Base-by-base conservation (phyloP, 2,888 invertebrate species). In the Muschampia plurimacula region DNA sequence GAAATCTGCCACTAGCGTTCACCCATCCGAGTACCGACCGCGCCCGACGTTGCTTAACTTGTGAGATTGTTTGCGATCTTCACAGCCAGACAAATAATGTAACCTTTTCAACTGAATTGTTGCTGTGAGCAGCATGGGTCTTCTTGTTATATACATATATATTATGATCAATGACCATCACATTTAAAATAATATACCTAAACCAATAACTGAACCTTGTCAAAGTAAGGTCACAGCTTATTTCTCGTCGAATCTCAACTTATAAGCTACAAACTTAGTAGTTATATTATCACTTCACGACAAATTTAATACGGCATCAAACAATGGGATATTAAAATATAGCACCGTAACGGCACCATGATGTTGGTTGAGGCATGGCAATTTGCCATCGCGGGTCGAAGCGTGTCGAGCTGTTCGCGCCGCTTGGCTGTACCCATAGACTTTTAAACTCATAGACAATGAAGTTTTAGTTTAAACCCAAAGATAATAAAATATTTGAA, bases 281-380 rank as follows among this genome's bases (percentile, higher is more conserved):
- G 10, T 66, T 55, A 32, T 36, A 39, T 66, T 44, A 44, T 63
- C 9, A 39, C 32, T 46, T 44, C 32, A 52, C n/a, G n/a, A 55
- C 66, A 66, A 66, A 65, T 63, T 63, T 63, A 63, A 28, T 66
- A 39, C 44, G 66, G 52, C 41, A 44, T 63, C 66, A 28, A 66
- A 66, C 66, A 66, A 66, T 66, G 66, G 66, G 66, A 32, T 66
- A 66, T 52, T 55, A 66, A 66, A 55, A n/a, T 52, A 52, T 65
- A 65, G 46, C 65, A 55, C 66, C 52, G 39, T 66, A 52, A 65
- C 65, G 65, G 64, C 64, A 64, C 44, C 41, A 32, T 64, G 64
- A 32, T 28, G n/a, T 36, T 46, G 6, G 52, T 8, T 52, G 52
- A 52, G 44, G 44, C 64, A 64, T 44, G 64, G 65, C 65, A 65